Percentiles rank a stretch among this genome's conserved stretches.
Conservation (phyloP, 2,113 vertebrate genomes). For the Morone saxatilis region DNA sequence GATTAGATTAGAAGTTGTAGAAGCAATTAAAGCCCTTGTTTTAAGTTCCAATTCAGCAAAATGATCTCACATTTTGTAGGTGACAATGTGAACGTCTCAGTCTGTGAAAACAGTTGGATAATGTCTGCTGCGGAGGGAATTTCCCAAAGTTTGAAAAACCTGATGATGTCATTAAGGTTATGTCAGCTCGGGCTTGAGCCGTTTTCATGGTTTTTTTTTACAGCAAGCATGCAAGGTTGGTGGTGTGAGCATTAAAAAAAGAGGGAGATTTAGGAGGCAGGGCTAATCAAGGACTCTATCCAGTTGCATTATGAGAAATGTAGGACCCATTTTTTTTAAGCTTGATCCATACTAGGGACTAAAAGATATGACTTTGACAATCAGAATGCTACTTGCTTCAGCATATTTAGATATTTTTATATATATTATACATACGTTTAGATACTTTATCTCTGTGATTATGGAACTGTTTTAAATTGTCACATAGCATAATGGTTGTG, state of each 20-base stretch:
- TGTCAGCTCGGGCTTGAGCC: neutral
- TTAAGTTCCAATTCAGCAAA: too few species aligned
- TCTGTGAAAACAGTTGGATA: too few species aligned
- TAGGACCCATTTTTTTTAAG: neutral
- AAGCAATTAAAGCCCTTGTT: neutral
- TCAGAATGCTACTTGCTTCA: too few species aligned
- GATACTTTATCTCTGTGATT: neutral
- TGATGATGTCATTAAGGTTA: neutral
- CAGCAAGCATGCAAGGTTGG: neutral
- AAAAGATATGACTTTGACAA: neutral
- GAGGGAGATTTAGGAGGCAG: neutral
- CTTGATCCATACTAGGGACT: neutral
- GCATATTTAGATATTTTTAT: too few species aligned
- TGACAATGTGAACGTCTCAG: neutral
- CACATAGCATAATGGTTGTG: neutral
- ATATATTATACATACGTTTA: too few species aligned
- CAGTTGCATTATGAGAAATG: neutral
- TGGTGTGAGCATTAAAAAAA: neutral
- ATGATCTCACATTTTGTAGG: neutral
- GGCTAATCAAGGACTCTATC: neutral
- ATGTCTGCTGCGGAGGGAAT: neutral
- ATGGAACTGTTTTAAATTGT: neutral
- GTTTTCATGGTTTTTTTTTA: neutral
- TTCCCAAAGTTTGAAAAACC: neutral
- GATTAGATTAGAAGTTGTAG: neutral